phyloP scores from a whole-genome alignment of 2,797 vertebrate genomes.

The Novumbra hubbsi region DNA sequence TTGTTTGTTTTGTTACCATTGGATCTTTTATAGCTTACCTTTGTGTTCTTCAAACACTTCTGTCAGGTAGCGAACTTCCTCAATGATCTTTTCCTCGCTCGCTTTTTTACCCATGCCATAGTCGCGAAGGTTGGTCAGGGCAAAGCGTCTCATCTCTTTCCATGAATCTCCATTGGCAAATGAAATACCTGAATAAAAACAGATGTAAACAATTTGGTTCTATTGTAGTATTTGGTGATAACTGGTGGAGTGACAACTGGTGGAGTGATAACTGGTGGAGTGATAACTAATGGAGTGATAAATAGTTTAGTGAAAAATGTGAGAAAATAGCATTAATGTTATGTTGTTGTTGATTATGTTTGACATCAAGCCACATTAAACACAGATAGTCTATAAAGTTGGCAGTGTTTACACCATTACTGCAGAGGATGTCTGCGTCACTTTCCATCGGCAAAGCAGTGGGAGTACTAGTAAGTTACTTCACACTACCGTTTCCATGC shows the following conservation, averaged over 20 bases:
- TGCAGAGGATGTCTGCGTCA: no score
- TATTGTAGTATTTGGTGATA: not conserved
- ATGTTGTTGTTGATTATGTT: no score
- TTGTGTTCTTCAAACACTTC: constrained; percentile 55
- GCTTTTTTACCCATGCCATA: constrained; percentile 75
- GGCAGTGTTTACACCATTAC: no score
- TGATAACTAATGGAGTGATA: no score
- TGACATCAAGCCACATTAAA: no score
- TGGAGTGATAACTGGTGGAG: not conserved
- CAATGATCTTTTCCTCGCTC: constrained; percentile 66
- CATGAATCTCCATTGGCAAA: constrained; percentile 72
- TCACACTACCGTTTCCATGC: constrained; percentile 58
- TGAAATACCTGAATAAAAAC: constrained; percentile 59
- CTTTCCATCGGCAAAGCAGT: no score
- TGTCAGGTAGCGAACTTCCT: constrained; percentile 63
- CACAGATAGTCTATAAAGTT: no score
- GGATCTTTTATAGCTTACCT: constrained; percentile 47
- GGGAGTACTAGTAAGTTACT: no score
- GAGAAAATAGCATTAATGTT: no score
- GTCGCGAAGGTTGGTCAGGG: constrained; percentile 63
- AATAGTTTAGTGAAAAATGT: no score
- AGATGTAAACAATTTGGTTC: not conserved
- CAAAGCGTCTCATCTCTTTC: constrained; percentile 74
- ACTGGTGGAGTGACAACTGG: no score
- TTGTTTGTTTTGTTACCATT: not conserved